Base-by-base conservation (phyloP, 2,797 vertebrate genomes). In the Yasuhikotakia modesta region DNA sequence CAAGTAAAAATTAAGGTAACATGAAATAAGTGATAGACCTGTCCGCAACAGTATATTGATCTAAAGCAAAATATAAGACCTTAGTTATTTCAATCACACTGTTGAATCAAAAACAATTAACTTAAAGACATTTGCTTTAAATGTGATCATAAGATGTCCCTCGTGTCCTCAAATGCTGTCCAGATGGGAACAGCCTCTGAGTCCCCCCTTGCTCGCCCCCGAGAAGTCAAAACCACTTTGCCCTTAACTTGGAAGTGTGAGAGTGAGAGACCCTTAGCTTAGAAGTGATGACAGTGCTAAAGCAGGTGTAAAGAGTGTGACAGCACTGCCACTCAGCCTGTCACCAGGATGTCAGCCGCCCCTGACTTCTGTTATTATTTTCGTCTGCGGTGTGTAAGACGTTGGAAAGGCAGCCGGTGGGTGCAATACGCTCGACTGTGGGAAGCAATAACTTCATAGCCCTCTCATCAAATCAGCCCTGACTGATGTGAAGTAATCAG, bases 401-500 rank as follows among this genome's bases (percentile, higher is more conserved):
- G 70, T 55, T 22, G 45, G 50, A 66, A 73, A 61, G 74, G 16
- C 16, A 57, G 76, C n/a, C 68, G 63, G 48, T 66, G 60, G 76
- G 82, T 81, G 87, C 91, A 92, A 90, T 92, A 91, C 90, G 86
- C 89, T 81, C 74, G 75, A 83, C 82, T 77, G 82, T 81, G 70
- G 74, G 79, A 86, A 83, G 83, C 85, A 87, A 89, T 89, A 89
- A 87, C 86, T 71, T 79, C 35, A 76, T 67, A 86, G 83, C 81
- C 86, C 84, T 87, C 89, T 92, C 86, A 91, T 92, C 90, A 91
- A 91, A 90, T 92, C 90, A 89, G 81, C 80, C 83, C 70, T 43
- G 79, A 86, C 88, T 88, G 90, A 90, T 87, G 87, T 78, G 66
- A 84, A 90, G 91, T 91, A 91, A 92, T 92, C 91, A 91, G 90